Evolutionary conservation across 2,888 invertebrate species (phyloP).

Genomic region (Allophyes oxyacanthae): DNA sequence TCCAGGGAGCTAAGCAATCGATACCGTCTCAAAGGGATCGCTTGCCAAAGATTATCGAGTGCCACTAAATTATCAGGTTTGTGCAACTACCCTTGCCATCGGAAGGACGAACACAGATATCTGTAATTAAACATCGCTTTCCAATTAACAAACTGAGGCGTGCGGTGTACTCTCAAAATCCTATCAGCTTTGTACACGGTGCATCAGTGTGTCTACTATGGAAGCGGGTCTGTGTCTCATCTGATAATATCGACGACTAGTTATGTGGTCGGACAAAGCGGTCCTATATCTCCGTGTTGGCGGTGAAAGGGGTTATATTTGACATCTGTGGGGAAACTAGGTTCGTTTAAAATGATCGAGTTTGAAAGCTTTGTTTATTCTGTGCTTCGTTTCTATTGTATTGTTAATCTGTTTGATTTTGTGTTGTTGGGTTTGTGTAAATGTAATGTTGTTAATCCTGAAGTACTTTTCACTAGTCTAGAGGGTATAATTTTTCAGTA

Average conservation of each 20-base stretch:
- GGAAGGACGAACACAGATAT: slow-evolving; percentile 47
- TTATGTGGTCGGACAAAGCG: slow-evolving; percentile 56
- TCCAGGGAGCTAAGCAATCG: slow-evolving; percentile 68
- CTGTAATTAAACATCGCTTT: slow-evolving; percentile 63
- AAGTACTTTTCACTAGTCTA: no score
- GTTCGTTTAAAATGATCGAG: slow-evolving; percentile 50
- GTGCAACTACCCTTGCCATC: slow-evolving; percentile 55
- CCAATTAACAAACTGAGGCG: slow-evolving; percentile 53
- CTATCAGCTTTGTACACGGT: slow-evolving; percentile 57
- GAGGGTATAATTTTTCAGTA: no score
- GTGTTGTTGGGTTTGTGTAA: no score
- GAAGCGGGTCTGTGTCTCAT: slow-evolving; percentile 30
- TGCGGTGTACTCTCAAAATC: slow-evolving; percentile 43
- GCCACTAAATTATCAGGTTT: slow-evolving; percentile 71
- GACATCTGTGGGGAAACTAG: slow-evolving; percentile 45
- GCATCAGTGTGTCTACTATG: slow-evolving; percentile 49
- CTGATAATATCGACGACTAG: slow-evolving; percentile 49
- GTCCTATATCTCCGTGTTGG: slow-evolving; percentile 50
- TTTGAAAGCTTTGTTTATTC: slow-evolving; percentile 18
- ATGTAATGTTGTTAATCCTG: no score
- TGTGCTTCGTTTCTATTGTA: no score
- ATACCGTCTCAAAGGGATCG: slow-evolving; percentile 69
- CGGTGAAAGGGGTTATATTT: slow-evolving; percentile 54
- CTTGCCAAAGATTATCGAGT: slow-evolving; percentile 72
- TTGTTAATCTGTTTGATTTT: no score